These are phyloP conservation scores for Strigops habroptila DNA, from an alignment of 2,113 vertebrate species.

Conservation along the genomic window DNA sequence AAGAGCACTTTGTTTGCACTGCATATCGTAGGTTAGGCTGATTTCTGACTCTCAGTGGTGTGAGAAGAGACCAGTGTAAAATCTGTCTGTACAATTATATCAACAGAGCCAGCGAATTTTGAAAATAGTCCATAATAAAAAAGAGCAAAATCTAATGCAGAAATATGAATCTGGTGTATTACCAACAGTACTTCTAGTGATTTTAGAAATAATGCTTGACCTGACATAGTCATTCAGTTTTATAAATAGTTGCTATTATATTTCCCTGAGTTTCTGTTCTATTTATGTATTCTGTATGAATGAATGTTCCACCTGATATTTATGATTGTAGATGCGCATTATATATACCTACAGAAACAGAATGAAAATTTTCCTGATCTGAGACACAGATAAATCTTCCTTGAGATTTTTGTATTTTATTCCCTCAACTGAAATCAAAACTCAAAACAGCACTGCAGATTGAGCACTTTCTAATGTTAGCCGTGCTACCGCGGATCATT, in stretches of 20 bases:
- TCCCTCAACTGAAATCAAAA: constrained; percentile 20
- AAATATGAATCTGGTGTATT: background rate
- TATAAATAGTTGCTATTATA: background rate
- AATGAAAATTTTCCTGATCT: constrained; percentile 7
- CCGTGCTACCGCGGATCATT: background rate
- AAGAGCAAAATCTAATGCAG: background rate
- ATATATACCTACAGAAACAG: background rate
- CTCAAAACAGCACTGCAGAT: constrained; percentile 2
- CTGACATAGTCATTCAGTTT: background rate
- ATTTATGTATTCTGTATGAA: background rate
- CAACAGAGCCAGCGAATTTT: background rate
- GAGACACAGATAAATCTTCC: background rate
- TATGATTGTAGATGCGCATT: background rate
- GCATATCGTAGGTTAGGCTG: background rate
- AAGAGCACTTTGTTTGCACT: background rate
- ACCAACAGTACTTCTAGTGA: background rate
- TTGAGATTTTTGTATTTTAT: constrained; percentile 11
- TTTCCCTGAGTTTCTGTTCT: background rate
- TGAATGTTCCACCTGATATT: constrained; percentile 29
- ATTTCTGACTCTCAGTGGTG: background rate
- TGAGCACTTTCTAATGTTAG: background rate
- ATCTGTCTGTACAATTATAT: background rate
- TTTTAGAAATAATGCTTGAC: background rate
- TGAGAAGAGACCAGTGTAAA: background rate
- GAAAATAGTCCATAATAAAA: background rate